These are phyloP conservation scores for Zaprionus inermis DNA, from an alignment of 1,140 invertebrate species.

Conservation along the genomic window DNA sequence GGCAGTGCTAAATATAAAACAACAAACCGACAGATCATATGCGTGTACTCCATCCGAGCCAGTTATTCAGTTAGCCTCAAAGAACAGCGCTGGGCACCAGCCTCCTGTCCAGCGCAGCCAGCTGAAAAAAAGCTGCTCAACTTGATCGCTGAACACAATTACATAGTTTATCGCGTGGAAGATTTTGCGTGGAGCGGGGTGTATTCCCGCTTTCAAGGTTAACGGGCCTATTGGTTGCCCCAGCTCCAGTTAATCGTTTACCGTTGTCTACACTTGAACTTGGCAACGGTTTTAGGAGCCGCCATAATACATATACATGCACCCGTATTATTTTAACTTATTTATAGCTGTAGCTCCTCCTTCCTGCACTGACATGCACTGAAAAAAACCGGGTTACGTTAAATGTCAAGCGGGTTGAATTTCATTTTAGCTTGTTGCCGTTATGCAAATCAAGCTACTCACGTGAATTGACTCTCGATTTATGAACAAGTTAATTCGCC, in stretches of 20 bases:
- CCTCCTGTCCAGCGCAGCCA: conserved; percentile 20
- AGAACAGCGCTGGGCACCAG: conserved; percentile 12
- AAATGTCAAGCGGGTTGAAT: conserved; percentile 5
- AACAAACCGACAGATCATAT: not conserved
- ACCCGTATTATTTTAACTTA: not conserved
- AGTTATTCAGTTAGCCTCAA: conserved; percentile 13
- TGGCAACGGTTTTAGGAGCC: conserved; percentile 31
- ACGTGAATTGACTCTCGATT: conserved; percentile 60
- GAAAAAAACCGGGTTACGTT: not conserved
- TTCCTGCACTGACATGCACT: conserved; percentile 2
- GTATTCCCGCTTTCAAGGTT: conserved; percentile 47
- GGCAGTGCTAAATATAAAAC: conserved; percentile 24
- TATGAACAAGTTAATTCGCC: conserved; percentile 48
- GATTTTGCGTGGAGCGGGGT: conserved; percentile 62
- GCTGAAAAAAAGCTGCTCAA: conserved; percentile 26
- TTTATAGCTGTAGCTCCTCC: conserved; percentile 9
- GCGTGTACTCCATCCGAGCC: not conserved
- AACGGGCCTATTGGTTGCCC: conserved; percentile 44
- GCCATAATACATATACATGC: not conserved
- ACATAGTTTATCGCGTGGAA: conserved; percentile 47
- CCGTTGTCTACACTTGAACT: conserved; percentile 73
- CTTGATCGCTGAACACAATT: conserved; percentile 38
- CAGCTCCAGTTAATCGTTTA: conserved; percentile 38
- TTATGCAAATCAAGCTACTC: conserved; percentile 58
- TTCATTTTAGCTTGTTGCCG: conserved; percentile 14